Conservation (phyloP, 1,140 invertebrate species). For the Diorhabda elongata region DNA sequence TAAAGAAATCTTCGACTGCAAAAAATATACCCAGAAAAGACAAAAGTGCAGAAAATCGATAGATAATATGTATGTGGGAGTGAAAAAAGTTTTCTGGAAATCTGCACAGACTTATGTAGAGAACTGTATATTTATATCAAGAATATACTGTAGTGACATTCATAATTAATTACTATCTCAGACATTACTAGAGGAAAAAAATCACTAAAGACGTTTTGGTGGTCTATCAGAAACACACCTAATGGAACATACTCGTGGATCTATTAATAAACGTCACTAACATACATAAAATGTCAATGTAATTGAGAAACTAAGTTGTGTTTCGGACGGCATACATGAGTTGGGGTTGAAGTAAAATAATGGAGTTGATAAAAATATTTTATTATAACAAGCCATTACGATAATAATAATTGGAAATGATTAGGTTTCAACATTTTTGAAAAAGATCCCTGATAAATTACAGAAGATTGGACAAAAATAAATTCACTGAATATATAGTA, state of each 20-base stretch:
- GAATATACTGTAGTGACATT: conserved; percentile 6
- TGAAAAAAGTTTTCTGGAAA: too few relatives aligned
- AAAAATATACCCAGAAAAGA: too few relatives aligned
- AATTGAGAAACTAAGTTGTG: conserved; percentile 12
- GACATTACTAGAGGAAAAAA: conserved; percentile 8
- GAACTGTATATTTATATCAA: neutral
- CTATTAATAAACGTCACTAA: conserved; percentile 15
- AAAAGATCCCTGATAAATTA: too few relatives aligned
- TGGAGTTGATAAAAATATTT: conserved; percentile 3
- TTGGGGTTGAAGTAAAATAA: conserved; percentile 3
- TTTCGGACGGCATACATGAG: conserved; percentile 7
- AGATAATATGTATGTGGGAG: too few relatives aligned
- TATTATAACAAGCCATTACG: neutral
- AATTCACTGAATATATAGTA: too few relatives aligned
- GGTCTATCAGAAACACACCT: conserved; percentile 12
- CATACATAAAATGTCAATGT: conserved; percentile 14
- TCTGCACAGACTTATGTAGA: too few relatives aligned
- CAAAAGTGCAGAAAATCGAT: too few relatives aligned
- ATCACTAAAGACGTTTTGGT: neutral
- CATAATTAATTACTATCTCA: conserved; percentile 11
- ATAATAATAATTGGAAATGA: too few relatives aligned
- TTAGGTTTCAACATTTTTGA: too few relatives aligned
- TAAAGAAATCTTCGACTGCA: too few relatives aligned
- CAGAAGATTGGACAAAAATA: too few relatives aligned
- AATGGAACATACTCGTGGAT: conserved; percentile 9